Evolutionary conservation across 2,888 invertebrate genomes (phyloP).

Genomic region (Aethes cnicana): DNA sequence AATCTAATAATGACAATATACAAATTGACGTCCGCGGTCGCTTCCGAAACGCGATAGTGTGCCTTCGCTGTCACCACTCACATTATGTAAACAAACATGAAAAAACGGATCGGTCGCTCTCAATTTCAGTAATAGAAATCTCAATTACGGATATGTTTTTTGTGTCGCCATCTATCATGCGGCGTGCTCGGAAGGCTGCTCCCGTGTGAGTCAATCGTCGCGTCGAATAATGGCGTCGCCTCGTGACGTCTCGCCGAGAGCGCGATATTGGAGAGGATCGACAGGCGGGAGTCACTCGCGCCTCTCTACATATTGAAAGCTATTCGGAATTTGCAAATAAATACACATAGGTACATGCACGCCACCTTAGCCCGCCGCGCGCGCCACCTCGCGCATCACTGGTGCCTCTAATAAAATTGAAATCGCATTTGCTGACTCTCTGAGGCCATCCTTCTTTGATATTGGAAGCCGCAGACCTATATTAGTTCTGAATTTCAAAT

Average conservation of each 20-base stretch:
- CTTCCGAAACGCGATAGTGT: slow-evolving; percentile 77
- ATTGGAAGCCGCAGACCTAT: slow-evolving; percentile 33
- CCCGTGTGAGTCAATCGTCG: slow-evolving; percentile 71
- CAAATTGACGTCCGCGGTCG: slow-evolving; percentile 79
- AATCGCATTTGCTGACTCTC: slow-evolving; percentile 70
- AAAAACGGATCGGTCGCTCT: slow-evolving; percentile 67
- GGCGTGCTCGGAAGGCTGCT: slow-evolving; percentile 59
- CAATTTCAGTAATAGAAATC: slow-evolving; percentile 81
- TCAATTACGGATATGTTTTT: slow-evolving; percentile 80
- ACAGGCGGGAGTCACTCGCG: slow-evolving; percentile 73
- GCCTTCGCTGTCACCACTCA: slow-evolving; percentile 67
- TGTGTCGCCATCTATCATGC: slow-evolving; percentile 76
- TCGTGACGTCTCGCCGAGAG: slow-evolving; percentile 68
- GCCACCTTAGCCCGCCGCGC: slow-evolving; percentile 50
- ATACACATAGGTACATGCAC: slow-evolving; percentile 63
- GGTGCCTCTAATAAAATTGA: slow-evolving; percentile 69
- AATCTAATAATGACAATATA: slow-evolving; percentile 82
- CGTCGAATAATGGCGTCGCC: slow-evolving; percentile 70
- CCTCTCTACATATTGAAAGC: slow-evolving; percentile 80
- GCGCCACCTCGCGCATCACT: slow-evolving; percentile 61
- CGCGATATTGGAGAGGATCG: slow-evolving; percentile 78
- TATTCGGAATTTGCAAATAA: slow-evolving; percentile 79
- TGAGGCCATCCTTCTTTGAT: slow-evolving; percentile 59
- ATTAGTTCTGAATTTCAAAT: slow-evolving; percentile 32
- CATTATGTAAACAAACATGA: slow-evolving; percentile 78